phyloP scores from a whole-genome alignment of 1,140 invertebrate genomes.

The Drosophila busckii region DNA sequence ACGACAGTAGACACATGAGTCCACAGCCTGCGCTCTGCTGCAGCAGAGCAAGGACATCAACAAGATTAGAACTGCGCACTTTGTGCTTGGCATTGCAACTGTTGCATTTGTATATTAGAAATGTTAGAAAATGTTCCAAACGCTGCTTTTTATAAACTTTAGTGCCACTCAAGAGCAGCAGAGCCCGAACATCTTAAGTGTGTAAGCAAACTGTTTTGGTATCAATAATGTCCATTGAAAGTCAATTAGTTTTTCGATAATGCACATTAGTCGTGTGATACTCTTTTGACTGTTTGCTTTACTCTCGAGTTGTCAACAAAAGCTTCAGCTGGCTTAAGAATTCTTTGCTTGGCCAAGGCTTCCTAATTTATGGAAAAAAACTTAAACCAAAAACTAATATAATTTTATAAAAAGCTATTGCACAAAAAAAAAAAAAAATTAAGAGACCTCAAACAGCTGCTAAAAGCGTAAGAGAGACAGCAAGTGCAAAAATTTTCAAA shows the following conservation, averaged over 20 bases:
- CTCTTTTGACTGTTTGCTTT: conserved; percentile 7
- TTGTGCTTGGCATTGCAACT: conserved; percentile 39
- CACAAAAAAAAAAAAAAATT: too few relatives aligned
- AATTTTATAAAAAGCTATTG: too few relatives aligned
- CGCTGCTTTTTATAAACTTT: conserved; percentile 54
- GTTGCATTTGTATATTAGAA: conserved; percentile 41
- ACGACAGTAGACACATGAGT: conserved; percentile 50
- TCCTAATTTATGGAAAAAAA: background rate
- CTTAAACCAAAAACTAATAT: too few relatives aligned
- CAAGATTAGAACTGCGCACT: background rate
- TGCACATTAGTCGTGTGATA: conserved; percentile 10
- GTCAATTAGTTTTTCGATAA: conserved; percentile 12
- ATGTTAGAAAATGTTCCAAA: background rate
- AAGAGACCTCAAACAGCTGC: too few relatives aligned
- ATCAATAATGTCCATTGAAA: conserved; percentile 10
- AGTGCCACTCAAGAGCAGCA: conserved; percentile 7
- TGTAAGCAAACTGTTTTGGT: conserved; percentile 27
- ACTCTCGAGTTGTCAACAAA: conserved; percentile 11
- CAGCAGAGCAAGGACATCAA: conserved; percentile 8
- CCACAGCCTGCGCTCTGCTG: conserved; percentile 16
- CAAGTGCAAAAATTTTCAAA: too few relatives aligned
- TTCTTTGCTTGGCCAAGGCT: background rate
- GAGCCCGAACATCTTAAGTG: conserved; percentile 23
- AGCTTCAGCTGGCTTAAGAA: conserved; percentile 6
- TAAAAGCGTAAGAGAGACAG: too few relatives aligned